phyloP scores from a whole-genome alignment of 2,888 invertebrate species.

The Calameuta filiformis region DNA sequence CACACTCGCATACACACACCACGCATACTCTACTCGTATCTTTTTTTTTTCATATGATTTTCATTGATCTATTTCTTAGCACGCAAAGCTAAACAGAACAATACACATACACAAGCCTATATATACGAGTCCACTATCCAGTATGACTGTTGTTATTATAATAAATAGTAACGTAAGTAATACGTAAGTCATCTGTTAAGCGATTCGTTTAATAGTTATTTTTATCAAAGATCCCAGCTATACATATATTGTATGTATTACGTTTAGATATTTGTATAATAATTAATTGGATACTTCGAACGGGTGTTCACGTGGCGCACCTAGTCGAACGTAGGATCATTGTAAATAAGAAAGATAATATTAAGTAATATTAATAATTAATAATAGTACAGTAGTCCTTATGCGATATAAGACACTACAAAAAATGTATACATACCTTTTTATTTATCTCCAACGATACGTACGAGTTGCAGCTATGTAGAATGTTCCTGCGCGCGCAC shows the following conservation, averaged over 20 bases:
- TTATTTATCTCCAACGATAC: conserved; percentile 36
- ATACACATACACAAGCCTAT: neutral
- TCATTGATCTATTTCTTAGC: neutral
- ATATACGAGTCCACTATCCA: conserved; percentile 34
- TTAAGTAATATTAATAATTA: conserved; percentile 27
- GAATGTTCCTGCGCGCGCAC: conserved; percentile 39
- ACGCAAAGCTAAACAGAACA: neutral
- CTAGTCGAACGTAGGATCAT: conserved; percentile 11
- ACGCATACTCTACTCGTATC: neutral
- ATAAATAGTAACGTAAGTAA: conserved; percentile 14
- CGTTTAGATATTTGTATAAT: conserved; percentile 18
- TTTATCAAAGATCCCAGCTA: conserved; percentile 24
- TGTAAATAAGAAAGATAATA: conserved; percentile 39
- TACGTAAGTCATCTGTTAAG: conserved; percentile 40
- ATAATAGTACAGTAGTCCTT: conserved; percentile 3
- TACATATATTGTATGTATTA: conserved; percentile 23
- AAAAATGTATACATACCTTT: conserved; percentile 25
- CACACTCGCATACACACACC: neutral
- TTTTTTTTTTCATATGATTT: neutral
- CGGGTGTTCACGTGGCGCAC: conserved; percentile 22
- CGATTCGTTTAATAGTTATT: conserved; percentile 33
- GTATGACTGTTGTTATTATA: conserved; percentile 46
- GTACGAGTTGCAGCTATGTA: conserved; percentile 38
- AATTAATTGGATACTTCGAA: conserved; percentile 22
- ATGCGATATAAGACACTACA: conserved; percentile 27